Conservation (phyloP, 2,888 invertebrate genomes). For the Oscheius myriophilus region DNA sequence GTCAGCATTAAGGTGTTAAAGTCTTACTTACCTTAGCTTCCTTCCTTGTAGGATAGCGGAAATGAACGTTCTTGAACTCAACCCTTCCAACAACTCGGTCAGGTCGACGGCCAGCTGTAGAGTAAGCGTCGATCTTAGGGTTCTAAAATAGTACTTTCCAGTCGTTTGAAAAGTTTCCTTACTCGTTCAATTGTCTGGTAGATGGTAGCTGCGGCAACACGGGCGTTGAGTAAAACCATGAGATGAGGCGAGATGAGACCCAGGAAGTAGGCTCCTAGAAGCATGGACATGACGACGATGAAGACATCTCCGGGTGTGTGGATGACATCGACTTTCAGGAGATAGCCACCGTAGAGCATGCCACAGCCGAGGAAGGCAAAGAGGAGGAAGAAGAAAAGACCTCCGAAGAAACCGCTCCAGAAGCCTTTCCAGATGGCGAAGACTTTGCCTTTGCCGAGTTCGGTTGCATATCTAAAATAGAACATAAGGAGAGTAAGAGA, state of each 20-base stretch:
- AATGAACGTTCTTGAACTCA: conserved; percentile 61
- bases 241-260: conserved; percentile 56
- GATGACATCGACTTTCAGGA: conserved; percentile 53
- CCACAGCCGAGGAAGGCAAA: conserved; percentile 58
- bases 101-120: conserved; percentile 41
- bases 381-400: conserved; percentile 60
- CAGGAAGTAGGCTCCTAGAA: conserved; percentile 54
- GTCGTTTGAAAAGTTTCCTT: neutral
- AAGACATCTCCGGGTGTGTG: conserved; percentile 60
- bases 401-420: conserved; percentile 61
- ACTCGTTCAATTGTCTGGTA: conserved; percentile 54
- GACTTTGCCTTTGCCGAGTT: conserved; percentile 48
- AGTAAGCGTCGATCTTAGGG: conserved; percentile 60
- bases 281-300: conserved; percentile 58
- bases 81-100: conserved; percentile 38
- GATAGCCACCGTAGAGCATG: conserved; percentile 57
- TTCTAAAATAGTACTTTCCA: conserved; percentile 19
- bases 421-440: conserved; percentile 59
- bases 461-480: conserved; percentile 38
- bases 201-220: conserved; percentile 53
- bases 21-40: conserved; percentile 29
- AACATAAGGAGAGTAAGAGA: neutral
- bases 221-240: conserved; percentile 51
- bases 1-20: neutral
- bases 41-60: conserved; percentile 58